Evolutionary conservation across 1,140 invertebrate genomes (phyloP), one percentile per base, ranked within the genome.

Genomic region (Drosophila punjabiensis): DNA sequence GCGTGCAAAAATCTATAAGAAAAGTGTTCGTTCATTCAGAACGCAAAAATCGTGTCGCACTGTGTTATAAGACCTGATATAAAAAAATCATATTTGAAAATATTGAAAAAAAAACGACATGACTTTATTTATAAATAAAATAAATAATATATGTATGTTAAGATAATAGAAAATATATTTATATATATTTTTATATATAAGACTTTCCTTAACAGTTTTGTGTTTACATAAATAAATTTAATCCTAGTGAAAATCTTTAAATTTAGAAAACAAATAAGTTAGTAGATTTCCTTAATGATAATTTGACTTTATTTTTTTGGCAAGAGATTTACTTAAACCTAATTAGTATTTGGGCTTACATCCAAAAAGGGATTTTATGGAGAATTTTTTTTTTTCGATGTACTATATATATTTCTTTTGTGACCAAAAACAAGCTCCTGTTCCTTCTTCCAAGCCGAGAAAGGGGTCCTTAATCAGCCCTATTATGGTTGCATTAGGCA

Each of bases 401-500:
- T 16, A 13, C n/a, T n/a, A n/a, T n/a, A 9, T 5, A 52, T 35
- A 7, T 13, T 14, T 37, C 20, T 53, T 35, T 20, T 20, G 32
- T 18, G 7, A 20, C 11, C 1, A 55, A 14, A 20, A 55, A 35
- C n/a, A 20, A 24, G 33, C 13, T 24, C 7, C 18, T 20, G 35
- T 56, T 24, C 33, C 18, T 14, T 56, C 18, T 37, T 56, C 0
- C 53, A 24, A 9, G 18, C 13, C 13, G 0, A 35, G 37, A 37
- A 37, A 16, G 13, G 53, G 55, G 55, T 39, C 55, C 55, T 58
- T 58, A 58, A 58, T 58, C 35, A 58, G 55, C 39, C 35, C 35
- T 39, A 35, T 39, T 58, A 10, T 56, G 53, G 4, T 37, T 56
- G 53, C 33, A 56, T 32, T 52, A 13, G 28, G 30, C 50, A 33